Conservation (phyloP, 2,797 vertebrate genomes). For the Anguilla megastoma region DNA sequence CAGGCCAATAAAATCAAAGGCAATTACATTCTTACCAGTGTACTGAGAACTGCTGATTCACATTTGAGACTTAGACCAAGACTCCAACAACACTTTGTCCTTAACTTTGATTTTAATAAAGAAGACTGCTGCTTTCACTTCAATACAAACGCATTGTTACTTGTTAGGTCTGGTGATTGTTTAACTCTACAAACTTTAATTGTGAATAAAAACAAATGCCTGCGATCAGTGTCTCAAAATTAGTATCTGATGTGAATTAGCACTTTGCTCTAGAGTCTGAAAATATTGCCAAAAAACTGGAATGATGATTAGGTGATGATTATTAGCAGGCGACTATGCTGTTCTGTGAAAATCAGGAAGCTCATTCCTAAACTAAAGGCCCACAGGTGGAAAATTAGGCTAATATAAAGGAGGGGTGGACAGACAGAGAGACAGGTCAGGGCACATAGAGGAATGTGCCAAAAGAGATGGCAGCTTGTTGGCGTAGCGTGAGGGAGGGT, state of each 20-base stretch:
- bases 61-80: not conserved
- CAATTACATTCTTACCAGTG: not conserved
- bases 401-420: not conserved
- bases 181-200: too few species aligned
- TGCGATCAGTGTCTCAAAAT: too few species aligned
- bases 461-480: not conserved
- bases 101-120: not conserved
- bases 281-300: too few species aligned
- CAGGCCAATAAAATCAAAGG: not conserved
- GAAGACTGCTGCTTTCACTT: too few species aligned
- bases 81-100: not conserved
- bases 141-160: too few species aligned
- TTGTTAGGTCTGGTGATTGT: too few species aligned
- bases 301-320: not conserved
- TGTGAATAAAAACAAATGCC: too few species aligned
- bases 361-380: not conserved
- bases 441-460: not conserved
- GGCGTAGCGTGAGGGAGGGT: not conserved
- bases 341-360: not conserved
- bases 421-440: not conserved
- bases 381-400: not conserved
- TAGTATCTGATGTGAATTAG: too few species aligned
- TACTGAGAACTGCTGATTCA: not conserved
- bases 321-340: not conserved
- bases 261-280: too few species aligned